phyloP scores from a whole-genome alignment of 2,888 invertebrate genomes.

The Atrina japonica region DNA sequence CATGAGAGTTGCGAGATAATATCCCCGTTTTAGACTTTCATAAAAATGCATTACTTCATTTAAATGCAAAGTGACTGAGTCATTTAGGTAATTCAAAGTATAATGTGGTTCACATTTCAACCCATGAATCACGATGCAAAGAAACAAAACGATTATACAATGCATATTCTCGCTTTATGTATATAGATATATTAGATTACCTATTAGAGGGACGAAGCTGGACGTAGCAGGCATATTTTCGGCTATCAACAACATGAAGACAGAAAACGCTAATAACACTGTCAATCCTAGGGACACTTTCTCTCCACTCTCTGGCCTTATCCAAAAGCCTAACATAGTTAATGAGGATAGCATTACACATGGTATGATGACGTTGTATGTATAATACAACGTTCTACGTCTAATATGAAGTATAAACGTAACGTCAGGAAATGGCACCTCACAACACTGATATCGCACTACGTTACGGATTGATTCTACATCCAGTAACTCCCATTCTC shows the following conservation, averaged over 20 bases:
- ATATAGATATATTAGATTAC: no score
- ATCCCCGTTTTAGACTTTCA: no score
- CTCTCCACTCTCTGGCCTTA: constrained; percentile 80
- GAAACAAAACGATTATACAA: no score
- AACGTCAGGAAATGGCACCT: constrained; percentile 78
- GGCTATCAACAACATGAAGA: constrained; percentile 81
- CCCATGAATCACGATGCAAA: no score
- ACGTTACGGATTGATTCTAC: constrained; percentile 73
- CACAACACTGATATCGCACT: constrained; percentile 77
- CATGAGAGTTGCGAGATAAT: no score
- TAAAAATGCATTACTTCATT: no score
- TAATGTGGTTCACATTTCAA: no score
- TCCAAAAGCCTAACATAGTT: constrained; percentile 81
- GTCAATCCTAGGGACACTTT: constrained; percentile 81
- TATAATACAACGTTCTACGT: constrained; percentile 80
- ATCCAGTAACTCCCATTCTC: constrained; percentile 76
- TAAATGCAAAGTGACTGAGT: no score
- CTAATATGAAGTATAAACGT: constrained; percentile 83
- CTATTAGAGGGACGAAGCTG: constrained; percentile 81
- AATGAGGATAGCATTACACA: constrained; percentile 81
- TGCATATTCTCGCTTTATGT: no score
- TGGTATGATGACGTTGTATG: constrained; percentile 80
- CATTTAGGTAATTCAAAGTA: no score
- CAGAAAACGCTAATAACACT: constrained; percentile 80
- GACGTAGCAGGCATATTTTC: constrained; percentile 82